phyloP scores from a whole-genome alignment of 35 echinoderm and acorn worm genomes.

The Acanthaster planci region DNA sequence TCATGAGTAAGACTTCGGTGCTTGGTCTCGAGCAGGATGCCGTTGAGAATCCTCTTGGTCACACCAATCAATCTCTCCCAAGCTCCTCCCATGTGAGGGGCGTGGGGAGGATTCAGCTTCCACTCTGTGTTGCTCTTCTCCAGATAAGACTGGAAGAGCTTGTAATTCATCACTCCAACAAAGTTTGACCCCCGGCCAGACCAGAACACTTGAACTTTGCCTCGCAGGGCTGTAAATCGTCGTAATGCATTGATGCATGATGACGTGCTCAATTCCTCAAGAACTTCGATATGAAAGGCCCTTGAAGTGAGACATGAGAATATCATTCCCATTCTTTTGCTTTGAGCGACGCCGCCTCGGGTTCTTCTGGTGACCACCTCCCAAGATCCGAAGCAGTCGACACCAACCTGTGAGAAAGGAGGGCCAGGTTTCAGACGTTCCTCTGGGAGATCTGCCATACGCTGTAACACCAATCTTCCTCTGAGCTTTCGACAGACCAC shows the following conservation, averaged over 20 bases:
- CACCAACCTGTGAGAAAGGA: not conserved
- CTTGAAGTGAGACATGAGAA: slow-evolving; percentile 33
- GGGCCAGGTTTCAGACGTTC: not conserved
- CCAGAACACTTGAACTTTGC: not conserved
- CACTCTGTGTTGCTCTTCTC: slow-evolving; percentile 23
- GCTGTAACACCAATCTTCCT: slow-evolving; percentile 31
- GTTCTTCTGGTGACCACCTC: not conserved
- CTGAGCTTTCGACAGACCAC: slow-evolving; percentile 46
- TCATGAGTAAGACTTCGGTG: slow-evolving; percentile 54
- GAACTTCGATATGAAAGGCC: slow-evolving; percentile 44
- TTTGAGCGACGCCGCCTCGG: slow-evolving; percentile 3
- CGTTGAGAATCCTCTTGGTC: slow-evolving; percentile 22
- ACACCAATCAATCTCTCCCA: slow-evolving; percentile 59
- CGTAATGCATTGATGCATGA: slow-evolving; percentile 43
- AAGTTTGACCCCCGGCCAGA: slow-evolving; percentile 59
- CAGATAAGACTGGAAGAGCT: not conserved
- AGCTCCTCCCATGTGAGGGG: slow-evolving; percentile 43
- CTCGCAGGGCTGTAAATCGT: slow-evolving; percentile 39
- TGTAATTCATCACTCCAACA: slow-evolving; percentile 33
- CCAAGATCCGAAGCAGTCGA: slow-evolving; percentile 55
- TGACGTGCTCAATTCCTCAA: slow-evolving; percentile 2
- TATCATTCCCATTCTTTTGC: slow-evolving; percentile 31
- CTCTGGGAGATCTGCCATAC: slow-evolving; percentile 45
- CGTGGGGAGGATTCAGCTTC: slow-evolving; percentile 51
- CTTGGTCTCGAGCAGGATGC: slow-evolving; percentile 15